Conservation (phyloP, 2,797 vertebrate species). For the Pygocentrus nattereri region DNA sequence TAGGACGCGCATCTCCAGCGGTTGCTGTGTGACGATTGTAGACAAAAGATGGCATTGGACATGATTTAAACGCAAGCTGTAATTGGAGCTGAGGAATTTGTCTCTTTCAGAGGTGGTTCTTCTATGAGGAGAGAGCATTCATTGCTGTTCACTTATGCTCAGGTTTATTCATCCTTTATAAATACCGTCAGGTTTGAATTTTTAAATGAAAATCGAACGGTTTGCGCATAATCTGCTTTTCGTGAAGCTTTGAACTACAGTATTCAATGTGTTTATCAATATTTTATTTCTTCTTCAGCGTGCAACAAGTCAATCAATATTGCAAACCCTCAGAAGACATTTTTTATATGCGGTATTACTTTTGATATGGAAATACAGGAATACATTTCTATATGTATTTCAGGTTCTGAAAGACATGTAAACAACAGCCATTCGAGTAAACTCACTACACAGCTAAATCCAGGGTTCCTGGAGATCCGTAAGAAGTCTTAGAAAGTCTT, state of each 20-base stretch:
- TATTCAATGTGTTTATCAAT: background rate
- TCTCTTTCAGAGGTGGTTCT: constrained; percentile 8
- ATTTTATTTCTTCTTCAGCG: background rate
- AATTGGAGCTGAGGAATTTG: constrained; percentile 28
- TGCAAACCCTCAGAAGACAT: background rate
- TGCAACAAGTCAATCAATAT: background rate
- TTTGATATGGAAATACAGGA: constrained; percentile 11
- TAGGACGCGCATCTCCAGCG: constrained; percentile 18
- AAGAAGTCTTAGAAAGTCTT: no score
- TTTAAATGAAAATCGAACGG: background rate
- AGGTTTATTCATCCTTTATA: background rate
- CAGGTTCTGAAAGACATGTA: background rate
- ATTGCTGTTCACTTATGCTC: background rate
- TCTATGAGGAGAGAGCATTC: constrained; percentile 11
- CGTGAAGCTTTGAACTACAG: background rate
- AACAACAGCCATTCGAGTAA: no score
- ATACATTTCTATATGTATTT: background rate
- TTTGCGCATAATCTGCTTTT: background rate
- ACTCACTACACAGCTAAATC: background rate
- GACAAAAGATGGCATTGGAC: constrained; percentile 42
- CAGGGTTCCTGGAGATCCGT: no score
- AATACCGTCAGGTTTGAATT: background rate
- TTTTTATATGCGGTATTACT: background rate
- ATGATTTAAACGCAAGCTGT: constrained; percentile 44
- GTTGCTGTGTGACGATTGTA: constrained; percentile 31